Percentiles rank a stretch among this genome's conserved stretches.
Conservation (phyloP, 2,888 invertebrate species). For the Aromia moschata region DNA sequence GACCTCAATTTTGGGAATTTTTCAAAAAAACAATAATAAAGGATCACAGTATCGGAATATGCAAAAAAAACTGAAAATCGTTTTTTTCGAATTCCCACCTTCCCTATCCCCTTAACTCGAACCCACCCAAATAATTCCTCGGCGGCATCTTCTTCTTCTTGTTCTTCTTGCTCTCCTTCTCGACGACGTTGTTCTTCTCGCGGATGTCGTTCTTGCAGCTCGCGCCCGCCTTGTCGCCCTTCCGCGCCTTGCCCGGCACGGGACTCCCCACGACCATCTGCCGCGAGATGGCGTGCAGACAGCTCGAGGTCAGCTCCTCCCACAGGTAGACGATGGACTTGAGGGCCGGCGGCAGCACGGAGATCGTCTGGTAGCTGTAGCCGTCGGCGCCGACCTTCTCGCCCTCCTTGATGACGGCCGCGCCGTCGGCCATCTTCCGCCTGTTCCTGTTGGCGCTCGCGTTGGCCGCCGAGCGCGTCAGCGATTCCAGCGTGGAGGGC, state of each 20-base stretch:
- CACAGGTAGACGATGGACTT: conserved; percentile 89
- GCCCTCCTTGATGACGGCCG: conserved; percentile 68
- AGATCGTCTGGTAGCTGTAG: conserved; percentile 69
- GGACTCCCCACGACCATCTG: conserved; percentile 71
- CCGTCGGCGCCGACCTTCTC: conserved; percentile 47
- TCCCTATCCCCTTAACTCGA: too few species aligned
- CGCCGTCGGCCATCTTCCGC: conserved; percentile 61
- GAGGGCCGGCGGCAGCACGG: conserved; percentile 85
- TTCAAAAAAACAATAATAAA: too few species aligned
- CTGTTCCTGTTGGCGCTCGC: conserved; percentile 76
- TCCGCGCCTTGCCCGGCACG: conserved; percentile 52
- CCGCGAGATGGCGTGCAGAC: conserved; percentile 73
- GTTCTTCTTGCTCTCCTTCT: conserved; percentile 65
- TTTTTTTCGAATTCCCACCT: too few species aligned
- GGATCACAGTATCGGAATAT: too few species aligned
- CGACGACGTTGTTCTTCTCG: conserved; percentile 59
- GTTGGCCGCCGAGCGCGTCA: conserved; percentile 81
- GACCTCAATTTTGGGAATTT: too few species aligned
- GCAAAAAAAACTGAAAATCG: too few species aligned
- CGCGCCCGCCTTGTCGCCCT: conserved; percentile 42
- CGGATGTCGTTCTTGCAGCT: conserved; percentile 57
- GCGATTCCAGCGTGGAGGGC: conserved; percentile 79
- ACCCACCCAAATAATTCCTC: conserved; percentile 57
- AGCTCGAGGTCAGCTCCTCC: conserved; percentile 82
- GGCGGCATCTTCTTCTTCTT: conserved; percentile 69